Base-by-base conservation (phyloP, 2,113 vertebrate species). In the Nesogale talazaci region DNA sequence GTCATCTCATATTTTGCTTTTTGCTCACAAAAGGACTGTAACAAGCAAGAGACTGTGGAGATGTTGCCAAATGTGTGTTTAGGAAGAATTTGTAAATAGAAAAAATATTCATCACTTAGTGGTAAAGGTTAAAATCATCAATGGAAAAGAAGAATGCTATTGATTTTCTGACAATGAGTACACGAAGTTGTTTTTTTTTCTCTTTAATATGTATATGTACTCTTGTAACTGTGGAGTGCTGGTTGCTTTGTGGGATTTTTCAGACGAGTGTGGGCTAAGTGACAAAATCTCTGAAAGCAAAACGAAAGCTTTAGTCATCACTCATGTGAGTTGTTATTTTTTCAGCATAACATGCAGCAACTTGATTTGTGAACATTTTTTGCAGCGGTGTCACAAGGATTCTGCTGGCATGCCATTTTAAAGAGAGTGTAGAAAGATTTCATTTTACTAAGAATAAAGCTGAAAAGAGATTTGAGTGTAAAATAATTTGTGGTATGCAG, bases 331-430 rank as follows among this genome's bases (percentile, higher is more conserved):
- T 75, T 91, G 84, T 93, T 94, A 67, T 79, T 83, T 76, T 92
- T 76, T 83, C 52, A 82, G 15, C 15, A 17, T 69, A 94, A 83
- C 94, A 85, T 1, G 93, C 42, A 91, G 75, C 25, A 84, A 89
- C 95, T 96, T 92, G 95, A 74, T 94, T 94, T 56, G 88, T 25
- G 89, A 34, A 83, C 87, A 29, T 67, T 42, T 38, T 84, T 87
- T 84, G 46, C 92, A 91, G 34, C 77, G 52, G 82, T 86, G 74
- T 81, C 84, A 38, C 15, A 40, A 25, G 40, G 74, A n/a, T 78
- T 82, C 38, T 82, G 17, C 40, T 42, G 67, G 65, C 72, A 80
- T 89, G 74, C 79, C 86, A 91, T 57, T 92, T 83, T 92, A 75
- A 15, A 90, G 61, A 63, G 69, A 86, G 38, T 86, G 6, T 56